A percentile compares a stretch with the other conserved stretches of the same genome.
Conservation (phyloP, 2,888 invertebrate species). For the Melieria picta region DNA sequence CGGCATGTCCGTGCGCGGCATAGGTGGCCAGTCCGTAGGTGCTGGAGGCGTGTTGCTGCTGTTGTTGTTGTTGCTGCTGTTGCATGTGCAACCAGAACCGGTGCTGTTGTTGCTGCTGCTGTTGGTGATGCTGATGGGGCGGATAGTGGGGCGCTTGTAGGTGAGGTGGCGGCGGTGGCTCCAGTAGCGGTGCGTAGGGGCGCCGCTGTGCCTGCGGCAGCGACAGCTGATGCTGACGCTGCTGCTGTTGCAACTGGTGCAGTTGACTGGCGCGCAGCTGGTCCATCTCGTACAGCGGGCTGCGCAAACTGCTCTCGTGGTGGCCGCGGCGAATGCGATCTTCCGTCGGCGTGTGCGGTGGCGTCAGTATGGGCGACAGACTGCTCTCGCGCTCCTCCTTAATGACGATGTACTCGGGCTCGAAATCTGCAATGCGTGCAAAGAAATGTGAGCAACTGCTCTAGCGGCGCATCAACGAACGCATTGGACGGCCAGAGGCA, state of each 20-base stretch:
- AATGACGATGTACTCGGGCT: slow-evolving; percentile 71
- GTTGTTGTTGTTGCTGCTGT: slow-evolving; percentile 58
- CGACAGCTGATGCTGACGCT: slow-evolving; percentile 38
- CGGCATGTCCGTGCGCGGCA: neutral
- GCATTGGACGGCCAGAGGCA: neutral
- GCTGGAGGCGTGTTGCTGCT: slow-evolving; percentile 43
- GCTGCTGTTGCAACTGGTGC: slow-evolving; percentile 46
- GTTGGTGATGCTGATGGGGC: slow-evolving; percentile 46
- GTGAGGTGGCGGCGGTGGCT: slow-evolving; percentile 37
- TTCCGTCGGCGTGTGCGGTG: slow-evolving; percentile 79
- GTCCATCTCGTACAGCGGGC: slow-evolving; percentile 54
- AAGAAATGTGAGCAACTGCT: neutral
- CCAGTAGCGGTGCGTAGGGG: slow-evolving; percentile 37
- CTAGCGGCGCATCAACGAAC: no score
- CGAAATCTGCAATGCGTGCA: slow-evolving; percentile 68
- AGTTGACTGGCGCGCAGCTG: slow-evolving; percentile 49
- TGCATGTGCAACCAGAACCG: slow-evolving; percentile 55
- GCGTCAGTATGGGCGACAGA: slow-evolving; percentile 73
- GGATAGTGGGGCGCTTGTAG: slow-evolving; percentile 29
- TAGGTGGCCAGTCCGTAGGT: slow-evolving; percentile 18
- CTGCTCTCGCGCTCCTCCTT: slow-evolving; percentile 72
- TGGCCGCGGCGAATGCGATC: slow-evolving; percentile 50
- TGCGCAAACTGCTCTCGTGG: slow-evolving; percentile 42
- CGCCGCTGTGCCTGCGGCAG: slow-evolving; percentile 31
- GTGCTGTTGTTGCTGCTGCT: slow-evolving; percentile 53